Base-by-base conservation (phyloP, 2,113 vertebrate species). In the Pteronura brasiliensis region DNA sequence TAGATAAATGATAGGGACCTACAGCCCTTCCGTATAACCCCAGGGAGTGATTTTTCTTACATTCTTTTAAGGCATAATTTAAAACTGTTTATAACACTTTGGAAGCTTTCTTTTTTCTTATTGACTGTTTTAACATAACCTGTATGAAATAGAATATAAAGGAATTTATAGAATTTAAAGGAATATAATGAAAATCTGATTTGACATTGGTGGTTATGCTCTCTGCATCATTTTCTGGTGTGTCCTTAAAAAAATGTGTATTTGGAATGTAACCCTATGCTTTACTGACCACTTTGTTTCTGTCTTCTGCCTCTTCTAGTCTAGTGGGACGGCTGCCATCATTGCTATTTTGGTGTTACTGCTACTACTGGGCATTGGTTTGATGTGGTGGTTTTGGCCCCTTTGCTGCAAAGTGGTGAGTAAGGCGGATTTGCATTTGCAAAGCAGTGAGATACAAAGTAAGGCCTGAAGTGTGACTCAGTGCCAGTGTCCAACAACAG, bases 301-400 rank as follows among this genome's bases (percentile, higher is more conserved):
- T 93, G 57, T 42, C 21, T 82, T 77, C 49, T 86, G 59, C 76
- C 61, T 61, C 90, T 91, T 0, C 0, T 90, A 99, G 99, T 99
- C 99, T 0, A 98, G 98, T 1, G 99, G 99, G 0, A 90, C 97
- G 0, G 98, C 95, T 34, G 99, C 99, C 4, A 55, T 98, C 8
- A 99, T 99, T 7, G 99, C 99, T 18, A 98, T 99, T 90, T 99
- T 99, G 47, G 99, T 99, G 87, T 98, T 99, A 52, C 23, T 99
- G 15, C 36, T 99, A 8, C 97, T 99, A 0, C 15, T 98, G 71
- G 99, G 98, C 0, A 92, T 99, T 0, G 99, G 97, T 36, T 98
- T 99, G 85, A 99, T 99, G 97, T 99, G 99, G 99, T 99, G 99
- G 99, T 99, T 99, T 98, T 99, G 99, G 99, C 99, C 99, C 36